Evolutionary conservation across 2,888 invertebrate species (phyloP).

Genomic region (Cephus runcator): DNA sequence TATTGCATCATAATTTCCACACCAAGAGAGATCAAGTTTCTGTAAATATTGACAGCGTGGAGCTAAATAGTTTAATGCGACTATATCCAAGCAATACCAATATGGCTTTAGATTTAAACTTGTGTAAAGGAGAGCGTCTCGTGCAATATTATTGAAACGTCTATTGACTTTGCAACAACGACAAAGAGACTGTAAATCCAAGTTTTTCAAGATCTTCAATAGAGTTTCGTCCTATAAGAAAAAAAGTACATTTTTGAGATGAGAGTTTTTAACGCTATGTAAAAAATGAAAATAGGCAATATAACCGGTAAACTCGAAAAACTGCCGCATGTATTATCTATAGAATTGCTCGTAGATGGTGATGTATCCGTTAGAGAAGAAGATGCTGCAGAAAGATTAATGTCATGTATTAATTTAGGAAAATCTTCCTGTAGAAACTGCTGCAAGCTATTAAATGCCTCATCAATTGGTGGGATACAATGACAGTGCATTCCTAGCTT

Average conservation of each 20-base stretch:
- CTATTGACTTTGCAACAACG: constrained; percentile 81
- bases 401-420: constrained; percentile 56
- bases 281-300: constrained; percentile 16
- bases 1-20: constrained; percentile 75
- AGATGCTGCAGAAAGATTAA: constrained; percentile 48
- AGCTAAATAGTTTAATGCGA: constrained; percentile 69
- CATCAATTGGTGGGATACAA: constrained; percentile 59
- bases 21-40: constrained; percentile 89
- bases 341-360: constrained; percentile 21
- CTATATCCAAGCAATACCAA: constrained; percentile 79
- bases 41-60: constrained; percentile 76
- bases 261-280: background rate
- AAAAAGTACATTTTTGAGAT: constrained; percentile 12
- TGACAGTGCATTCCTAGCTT: constrained; percentile 55
- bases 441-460: constrained; percentile 60
- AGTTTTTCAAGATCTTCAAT: constrained; percentile 80
- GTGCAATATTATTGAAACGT: constrained; percentile 77
- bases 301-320: constrained; percentile 59
- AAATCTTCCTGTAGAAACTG: constrained; percentile 62
- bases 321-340: constrained; percentile 47
- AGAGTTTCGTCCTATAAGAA: constrained; percentile 83
- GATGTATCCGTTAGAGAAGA: constrained; percentile 26
- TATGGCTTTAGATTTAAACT: constrained; percentile 85
- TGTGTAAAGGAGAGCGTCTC: constrained; percentile 81
- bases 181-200: constrained; percentile 83